phyloP scores from a whole-genome alignment of 2,797 vertebrate genomes.

The Centropyge bicolor region DNA sequence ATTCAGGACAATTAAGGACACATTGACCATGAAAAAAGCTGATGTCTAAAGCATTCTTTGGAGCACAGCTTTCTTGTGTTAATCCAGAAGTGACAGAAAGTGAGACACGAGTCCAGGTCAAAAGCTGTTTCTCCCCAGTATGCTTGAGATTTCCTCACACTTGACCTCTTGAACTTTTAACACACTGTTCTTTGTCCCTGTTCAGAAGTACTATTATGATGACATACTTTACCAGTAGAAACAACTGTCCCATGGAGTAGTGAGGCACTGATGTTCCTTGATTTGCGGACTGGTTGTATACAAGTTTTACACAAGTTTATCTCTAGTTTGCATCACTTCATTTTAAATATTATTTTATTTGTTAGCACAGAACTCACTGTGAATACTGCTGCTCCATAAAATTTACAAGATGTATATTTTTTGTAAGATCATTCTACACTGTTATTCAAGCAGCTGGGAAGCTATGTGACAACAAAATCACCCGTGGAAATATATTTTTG shows the following conservation, averaged over 20 bases:
- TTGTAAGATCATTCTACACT: too few species aligned
- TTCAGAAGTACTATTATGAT: neutral
- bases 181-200: too few species aligned
- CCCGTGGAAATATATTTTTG: neutral
- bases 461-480: neutral
- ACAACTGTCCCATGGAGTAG: too few species aligned
- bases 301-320: too few species aligned
- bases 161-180: neutral
- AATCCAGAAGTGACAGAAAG: neutral
- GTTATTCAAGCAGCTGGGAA: neutral
- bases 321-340: too few species aligned
- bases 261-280: neutral
- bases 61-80: neutral
- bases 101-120: neutral
- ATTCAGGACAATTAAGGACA: neutral
- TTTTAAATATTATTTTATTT: neutral
- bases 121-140: neutral
- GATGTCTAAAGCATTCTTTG: constrained; percentile 3
- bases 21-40: neutral
- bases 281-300: too few species aligned
- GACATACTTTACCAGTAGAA: neutral
- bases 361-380: neutral
- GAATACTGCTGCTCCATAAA: too few species aligned
- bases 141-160: neutral
- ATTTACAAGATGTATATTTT: too few species aligned